Base-by-base conservation (phyloP, 1,140 invertebrate genomes). In the Patella vulgata region DNA sequence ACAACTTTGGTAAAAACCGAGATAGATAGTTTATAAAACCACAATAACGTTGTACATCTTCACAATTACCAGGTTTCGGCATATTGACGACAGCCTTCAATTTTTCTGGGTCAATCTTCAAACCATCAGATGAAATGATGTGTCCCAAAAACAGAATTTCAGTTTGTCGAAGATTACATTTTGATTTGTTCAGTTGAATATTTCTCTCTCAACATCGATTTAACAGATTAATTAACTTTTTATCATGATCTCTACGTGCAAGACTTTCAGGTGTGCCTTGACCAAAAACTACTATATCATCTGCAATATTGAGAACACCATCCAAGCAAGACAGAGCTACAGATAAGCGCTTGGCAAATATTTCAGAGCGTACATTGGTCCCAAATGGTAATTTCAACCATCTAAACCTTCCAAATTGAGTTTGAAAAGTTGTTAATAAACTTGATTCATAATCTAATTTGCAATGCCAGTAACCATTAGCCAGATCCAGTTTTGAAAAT, bases 241-340 rank as follows among this genome's bases (percentile, higher is more conserved):
- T n/a, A n/a, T 70, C 68, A 53, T 66, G 68, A 36, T 63, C 53
- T 55, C 54, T 48, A n/a, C n/a, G n/a, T n/a, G n/a, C n/a, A n/a
- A n/a, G n/a, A n/a, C n/a, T n/a, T 55, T 55, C 46, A 53, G 66
- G 50, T 36, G 50, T 66, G 36, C 53, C 66, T 36, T 43, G 31
- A 6, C 72, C 80, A 51, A 54, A 74, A 5, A 83, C 54, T 6
- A 83, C 30, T n/a, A 82, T 74, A 61, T 85, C 81, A 69, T 85
- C 81, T 44, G 76, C 55, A 56, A 79, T 77, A 6, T 75, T 52
- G 27, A 60, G 69, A 8, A 82, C 68, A 33, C 82, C 78, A 42
- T 62, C 21, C n/a, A 84, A 56, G 27, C 70, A 71, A 54, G 72
- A 62, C 48, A 80, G 71, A 25, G 73, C 70, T 61, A 76, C 62